A percentile compares a stretch with the other conserved stretches of the same genome.
phyloP scores from a whole-genome alignment of 2,888 invertebrate genomes.

The Thysanoteuthis rhombus region DNA sequence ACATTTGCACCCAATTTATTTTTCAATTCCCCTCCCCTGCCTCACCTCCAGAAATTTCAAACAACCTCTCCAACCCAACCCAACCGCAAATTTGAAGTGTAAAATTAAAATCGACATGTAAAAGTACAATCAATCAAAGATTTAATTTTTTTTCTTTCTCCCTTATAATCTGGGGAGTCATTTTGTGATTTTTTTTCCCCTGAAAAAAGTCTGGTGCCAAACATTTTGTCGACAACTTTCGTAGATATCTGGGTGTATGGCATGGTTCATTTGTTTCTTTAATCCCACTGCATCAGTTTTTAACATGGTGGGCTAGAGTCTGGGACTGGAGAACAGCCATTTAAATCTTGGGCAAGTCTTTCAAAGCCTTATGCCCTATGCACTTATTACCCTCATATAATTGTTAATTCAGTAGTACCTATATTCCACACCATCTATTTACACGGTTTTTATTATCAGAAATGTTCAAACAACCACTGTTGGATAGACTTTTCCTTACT shows the following conservation, averaged over 20 bases:
- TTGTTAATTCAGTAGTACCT: not conserved
- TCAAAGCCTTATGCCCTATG: not conserved
- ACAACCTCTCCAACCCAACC: not conserved
- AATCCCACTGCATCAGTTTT: not conserved
- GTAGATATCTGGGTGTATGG: not conserved
- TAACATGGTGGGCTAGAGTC: not conserved
- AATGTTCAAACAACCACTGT: not conserved
- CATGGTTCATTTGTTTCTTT: slow-evolving; percentile 12
- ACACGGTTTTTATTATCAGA: not conserved
- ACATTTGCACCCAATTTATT: not conserved
- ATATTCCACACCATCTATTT: not conserved
- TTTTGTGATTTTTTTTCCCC: not conserved
- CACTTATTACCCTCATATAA: not conserved
- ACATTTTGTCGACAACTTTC: not conserved
- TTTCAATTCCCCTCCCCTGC: not conserved
- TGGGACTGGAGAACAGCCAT: not conserved
- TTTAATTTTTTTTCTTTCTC: not conserved
- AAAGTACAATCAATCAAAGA: slow-evolving; percentile 12
- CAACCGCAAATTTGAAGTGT: not conserved
- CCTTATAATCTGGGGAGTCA: not conserved
- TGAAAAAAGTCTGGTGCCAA: not conserved
- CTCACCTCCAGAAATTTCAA: not conserved
- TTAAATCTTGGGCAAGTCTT: not conserved
- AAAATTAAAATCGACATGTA: not conserved
- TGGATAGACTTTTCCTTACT: not conserved